These are phyloP conservation scores for Cyprinodon tularosa DNA, from an alignment of 2,113 vertebrate species.

Conservation along the genomic window DNA sequence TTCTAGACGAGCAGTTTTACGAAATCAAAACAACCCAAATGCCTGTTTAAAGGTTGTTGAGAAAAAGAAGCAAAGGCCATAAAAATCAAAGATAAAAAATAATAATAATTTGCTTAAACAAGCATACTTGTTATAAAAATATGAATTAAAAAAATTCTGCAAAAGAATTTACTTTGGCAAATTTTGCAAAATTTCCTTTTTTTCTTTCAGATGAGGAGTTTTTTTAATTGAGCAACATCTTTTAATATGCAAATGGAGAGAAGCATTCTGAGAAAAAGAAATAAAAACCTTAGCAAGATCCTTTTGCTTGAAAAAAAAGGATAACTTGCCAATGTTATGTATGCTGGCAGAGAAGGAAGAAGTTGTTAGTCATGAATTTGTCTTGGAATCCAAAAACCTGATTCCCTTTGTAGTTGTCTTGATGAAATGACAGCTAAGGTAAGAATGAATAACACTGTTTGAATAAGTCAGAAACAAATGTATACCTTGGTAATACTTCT, in stretches of 20 bases:
- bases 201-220: slow-evolving; percentile 23
- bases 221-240: slow-evolving; percentile 57
- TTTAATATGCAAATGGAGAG: slow-evolving; percentile 28
- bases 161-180: neutral
- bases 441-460: neutral
- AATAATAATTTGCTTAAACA: neutral
- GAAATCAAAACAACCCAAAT: neutral
- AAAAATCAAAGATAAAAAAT: neutral
- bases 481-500: neutral
- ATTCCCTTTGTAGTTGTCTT: neutral
- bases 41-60: neutral
- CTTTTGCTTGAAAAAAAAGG: slow-evolving; percentile 61
- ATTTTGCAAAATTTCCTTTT: neutral
- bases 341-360: slow-evolving; percentile 42
- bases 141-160: too few relatives aligned
- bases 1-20: neutral
- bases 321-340: slow-evolving; percentile 48
- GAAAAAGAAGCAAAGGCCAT: neutral
- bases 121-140: neutral
- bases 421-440: slow-evolving; percentile 7
- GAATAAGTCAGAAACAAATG: neutral
- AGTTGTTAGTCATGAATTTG: slow-evolving; percentile 39
- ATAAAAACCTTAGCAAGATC: slow-evolving; percentile 52
- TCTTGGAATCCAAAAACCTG: slow-evolving; percentile 23
- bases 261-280: slow-evolving; percentile 29